Base-by-base conservation (phyloP, 1,140 invertebrate genomes). In the Rhynchophorus ferrugineus region DNA sequence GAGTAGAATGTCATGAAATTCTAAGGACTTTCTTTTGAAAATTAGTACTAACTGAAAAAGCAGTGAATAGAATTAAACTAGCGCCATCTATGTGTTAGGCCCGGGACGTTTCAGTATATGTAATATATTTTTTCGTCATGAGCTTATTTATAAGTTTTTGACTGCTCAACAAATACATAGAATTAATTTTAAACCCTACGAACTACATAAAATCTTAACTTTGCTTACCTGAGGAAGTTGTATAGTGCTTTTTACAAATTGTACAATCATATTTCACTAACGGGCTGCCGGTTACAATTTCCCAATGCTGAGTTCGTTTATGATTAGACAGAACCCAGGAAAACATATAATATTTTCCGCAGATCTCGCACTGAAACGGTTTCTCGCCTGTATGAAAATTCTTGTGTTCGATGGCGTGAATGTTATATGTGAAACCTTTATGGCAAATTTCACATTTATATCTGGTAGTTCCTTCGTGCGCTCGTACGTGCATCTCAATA, bases 331-430 rank as follows among this genome's bases (percentile, higher is more conserved):
- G 49, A 38, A 67, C 67, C 64, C 65, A 69, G 0, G 66, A 67
- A 24, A 68, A 68, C 66, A 68, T 68, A 38, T 67, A 69, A 38
- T 68, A 62, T 52, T 77, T 76, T 0, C 76, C 78, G 61, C 83
- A 85, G 1, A 78, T 66, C 48, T 78, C 70, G 57, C 83, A 85
- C 9, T 74, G 66, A 58, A 75, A 84, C 0, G 80, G 80, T 50
- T 78, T 78, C 44, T 78, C 71, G 0, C 78, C 77, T 0, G 74
- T 79, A 48, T 84, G 81, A n/a, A 61, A 68, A 43, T 68, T 59
- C 44, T 68, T 66, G 41, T 69, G 67, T 36, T 69, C 66, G n/a
- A 61, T 44, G 1, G 71, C 73, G 63, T 73, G 73, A 0, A 73
- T 75, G 41, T 65, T 70, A 3, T 72, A 69, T 36, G 71, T 67